These are phyloP conservation scores for Sciurus niger DNA, from an alignment of 2,113 vertebrate genomes.

Conservation along the genomic window DNA sequence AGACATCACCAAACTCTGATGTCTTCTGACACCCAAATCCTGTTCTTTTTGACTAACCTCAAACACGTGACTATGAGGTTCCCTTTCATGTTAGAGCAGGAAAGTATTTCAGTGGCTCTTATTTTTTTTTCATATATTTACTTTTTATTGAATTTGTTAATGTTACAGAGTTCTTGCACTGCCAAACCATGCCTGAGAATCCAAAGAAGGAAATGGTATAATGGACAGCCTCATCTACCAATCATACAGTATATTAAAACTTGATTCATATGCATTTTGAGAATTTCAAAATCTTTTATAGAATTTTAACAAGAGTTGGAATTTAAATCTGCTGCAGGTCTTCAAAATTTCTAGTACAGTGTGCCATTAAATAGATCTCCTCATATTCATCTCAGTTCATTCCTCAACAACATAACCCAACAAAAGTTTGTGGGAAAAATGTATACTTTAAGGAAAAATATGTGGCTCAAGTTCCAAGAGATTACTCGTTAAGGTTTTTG, in stretches of 20 bases:
- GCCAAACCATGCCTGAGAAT: constrained; percentile 87
- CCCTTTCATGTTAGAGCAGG: too few species aligned
- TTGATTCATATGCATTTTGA: constrained; percentile 82
- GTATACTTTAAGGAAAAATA: constrained; percentile 79
- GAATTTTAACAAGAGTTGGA: constrained; percentile 77
- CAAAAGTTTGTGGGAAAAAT: constrained; percentile 77
- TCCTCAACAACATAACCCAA: constrained; percentile 74
- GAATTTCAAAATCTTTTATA: constrained; percentile 71
- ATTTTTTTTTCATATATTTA: too few species aligned
- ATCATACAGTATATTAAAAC: constrained; percentile 86
- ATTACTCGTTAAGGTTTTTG: not conserved
- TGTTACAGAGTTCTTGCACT: too few species aligned
- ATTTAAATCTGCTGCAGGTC: constrained; percentile 79
- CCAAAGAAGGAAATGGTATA: constrained; percentile 84
- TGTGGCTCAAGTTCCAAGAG: constrained; percentile 82
- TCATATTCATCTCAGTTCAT: constrained; percentile 67
- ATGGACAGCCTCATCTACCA: constrained; percentile 88
- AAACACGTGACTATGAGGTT: too few species aligned
- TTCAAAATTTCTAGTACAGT: constrained; percentile 74
- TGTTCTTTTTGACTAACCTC: too few species aligned
- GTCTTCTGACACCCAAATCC: too few species aligned
- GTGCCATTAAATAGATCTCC: constrained; percentile 77
- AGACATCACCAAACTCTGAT: too few species aligned
- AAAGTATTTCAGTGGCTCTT: too few species aligned
- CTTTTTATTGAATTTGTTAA: too few species aligned